These are phyloP conservation scores for Penelope pileata DNA, from an alignment of 2,113 vertebrate species.

Conservation along the genomic window DNA sequence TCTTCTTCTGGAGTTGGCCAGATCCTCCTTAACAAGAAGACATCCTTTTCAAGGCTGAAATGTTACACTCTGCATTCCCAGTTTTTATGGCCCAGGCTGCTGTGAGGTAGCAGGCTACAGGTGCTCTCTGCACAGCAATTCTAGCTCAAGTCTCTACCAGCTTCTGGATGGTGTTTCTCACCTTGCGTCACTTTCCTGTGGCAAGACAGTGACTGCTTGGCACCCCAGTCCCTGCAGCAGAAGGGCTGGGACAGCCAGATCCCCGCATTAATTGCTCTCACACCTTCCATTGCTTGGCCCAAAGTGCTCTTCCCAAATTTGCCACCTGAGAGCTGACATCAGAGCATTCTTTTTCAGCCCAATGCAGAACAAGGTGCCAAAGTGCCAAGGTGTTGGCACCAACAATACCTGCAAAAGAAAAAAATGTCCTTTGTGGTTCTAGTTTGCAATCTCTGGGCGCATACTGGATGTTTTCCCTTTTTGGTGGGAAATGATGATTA, in stretches of 20 bases:
- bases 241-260: neutral
- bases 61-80: neutral
- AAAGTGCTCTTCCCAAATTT: neutral
- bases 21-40: neutral
- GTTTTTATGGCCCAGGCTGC: no score
- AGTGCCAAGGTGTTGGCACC: neutral
- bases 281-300: neutral
- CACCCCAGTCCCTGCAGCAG: neutral
- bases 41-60: neutral
- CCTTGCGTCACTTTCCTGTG: no score
- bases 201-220: neutral
- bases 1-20: neutral
- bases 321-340: neutral
- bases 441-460: rapidly evolving
- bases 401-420: neutral
- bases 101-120: neutral
- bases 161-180: neutral
- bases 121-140: no score
- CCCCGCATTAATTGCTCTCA: no score
- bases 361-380: neutral
- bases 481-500: neutral
- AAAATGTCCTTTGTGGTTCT: neutral
- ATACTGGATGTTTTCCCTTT: rapidly evolving
- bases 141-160: neutral
- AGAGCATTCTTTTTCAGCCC: neutral